These are phyloP conservation scores for Tinamus major DNA, from an alignment of 2,797 vertebrate genomes.

Conservation along the genomic window DNA sequence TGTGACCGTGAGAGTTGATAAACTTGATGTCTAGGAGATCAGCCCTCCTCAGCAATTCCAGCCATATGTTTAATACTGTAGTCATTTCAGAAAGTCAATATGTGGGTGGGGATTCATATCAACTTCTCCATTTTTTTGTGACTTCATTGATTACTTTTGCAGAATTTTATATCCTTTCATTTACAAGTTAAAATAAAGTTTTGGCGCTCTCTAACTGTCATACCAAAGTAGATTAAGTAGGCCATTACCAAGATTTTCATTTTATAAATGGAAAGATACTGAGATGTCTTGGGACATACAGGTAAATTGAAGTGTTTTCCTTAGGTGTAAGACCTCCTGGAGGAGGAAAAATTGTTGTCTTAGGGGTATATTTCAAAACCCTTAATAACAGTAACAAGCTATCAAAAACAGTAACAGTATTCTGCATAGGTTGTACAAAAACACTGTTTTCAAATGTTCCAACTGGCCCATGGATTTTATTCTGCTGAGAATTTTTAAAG, in stretches of 20 bases:
- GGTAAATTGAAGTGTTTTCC: background rate
- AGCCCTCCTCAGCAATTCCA: background rate
- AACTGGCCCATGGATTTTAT: background rate
- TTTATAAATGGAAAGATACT: background rate
- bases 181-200: conserved; percentile 26
- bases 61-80: background rate
- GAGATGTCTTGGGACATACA: accelerated
- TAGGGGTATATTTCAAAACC: background rate
- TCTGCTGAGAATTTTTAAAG: too few species aligned
- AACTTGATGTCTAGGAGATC: background rate
- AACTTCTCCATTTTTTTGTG: background rate
- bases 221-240: background rate
- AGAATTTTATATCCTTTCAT: background rate
- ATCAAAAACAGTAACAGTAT: too few species aligned
- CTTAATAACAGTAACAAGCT: too few species aligned
- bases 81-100: background rate
- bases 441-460: background rate
- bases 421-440: background rate
- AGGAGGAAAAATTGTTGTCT: background rate
- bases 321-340: background rate
- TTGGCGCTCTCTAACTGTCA: background rate
- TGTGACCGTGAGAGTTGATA: background rate
- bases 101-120: background rate
- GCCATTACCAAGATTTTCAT: background rate
- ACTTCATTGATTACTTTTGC: background rate